A percentile compares a stretch with the other conserved stretches of the same genome.
These are phyloP conservation scores for Forbesichthys papilliferus DNA, from an alignment of 2,113 vertebrate genomes.

Conservation along the genomic window DNA sequence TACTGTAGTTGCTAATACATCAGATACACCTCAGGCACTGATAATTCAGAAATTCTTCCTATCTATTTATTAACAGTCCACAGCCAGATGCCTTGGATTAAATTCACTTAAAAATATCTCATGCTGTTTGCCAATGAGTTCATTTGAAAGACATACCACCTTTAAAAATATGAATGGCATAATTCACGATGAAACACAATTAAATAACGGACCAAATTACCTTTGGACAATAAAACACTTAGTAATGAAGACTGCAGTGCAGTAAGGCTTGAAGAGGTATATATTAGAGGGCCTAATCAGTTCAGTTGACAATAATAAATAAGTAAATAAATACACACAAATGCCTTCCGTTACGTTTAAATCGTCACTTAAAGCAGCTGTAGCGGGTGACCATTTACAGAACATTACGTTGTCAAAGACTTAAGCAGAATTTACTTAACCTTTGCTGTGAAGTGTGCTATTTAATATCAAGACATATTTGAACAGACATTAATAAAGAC, in stretches of 20 bases:
- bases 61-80: constrained; percentile 8
- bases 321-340: too few species aligned
- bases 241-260: too few species aligned
- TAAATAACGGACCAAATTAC: constrained; percentile 19
- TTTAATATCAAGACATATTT: too few species aligned
- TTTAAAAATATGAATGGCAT: neutral
- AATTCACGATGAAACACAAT: constrained; percentile 2
- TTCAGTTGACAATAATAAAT: too few species aligned
- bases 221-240: neutral
- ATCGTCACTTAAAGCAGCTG: too few species aligned
- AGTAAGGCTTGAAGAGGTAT: constrained; percentile 9
- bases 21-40: constrained; percentile 54
- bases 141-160: constrained; percentile 10
- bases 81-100: neutral
- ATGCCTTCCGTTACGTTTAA: too few species aligned
- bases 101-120: constrained; percentile 12
- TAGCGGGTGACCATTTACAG: too few species aligned
- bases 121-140: constrained; percentile 10
- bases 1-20: constrained; percentile 11
- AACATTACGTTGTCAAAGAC: too few species aligned
- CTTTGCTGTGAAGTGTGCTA: too few species aligned
- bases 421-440: too few species aligned
- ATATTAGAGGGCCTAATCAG: neutral
- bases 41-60: constrained; percentile 27
- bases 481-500: too few species aligned